Evolutionary conservation across 2,797 vertebrate genomes (phyloP), one percentile per base, ranked within the genome.

Genomic region (Platyrinchus mystaceus): DNA sequence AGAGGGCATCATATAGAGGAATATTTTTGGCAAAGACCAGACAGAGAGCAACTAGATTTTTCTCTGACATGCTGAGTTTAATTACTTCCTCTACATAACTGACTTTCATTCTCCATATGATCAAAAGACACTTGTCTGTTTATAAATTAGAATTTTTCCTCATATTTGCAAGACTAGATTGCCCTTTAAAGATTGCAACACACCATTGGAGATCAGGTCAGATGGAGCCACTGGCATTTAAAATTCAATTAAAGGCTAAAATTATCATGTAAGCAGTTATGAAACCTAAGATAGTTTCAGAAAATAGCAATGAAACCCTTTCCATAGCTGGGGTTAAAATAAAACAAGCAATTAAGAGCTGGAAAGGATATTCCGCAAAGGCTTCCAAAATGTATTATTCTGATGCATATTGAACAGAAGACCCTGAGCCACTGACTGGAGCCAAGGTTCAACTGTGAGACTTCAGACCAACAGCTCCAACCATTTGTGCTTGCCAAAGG

Each of bases 161-260:
- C 15, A 18, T 12, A 77, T 84, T 22, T 67, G 10, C 20, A 10
- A 74, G 34, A 55, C 37, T 77, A n/a, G 28, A 43, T 63, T 89
- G 82, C 21, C 73, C 49, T 81, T 77, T 50, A 55, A 80, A 84
- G 41, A 76, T 3, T 60, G 47, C 52, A 82, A 59, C 37, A 59
- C 56, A 16, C 41, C 70, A n/a, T 0, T 50, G 59, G 39, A 78
- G 58, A 86, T 46, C 56, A 62, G 80, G 73, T 81, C 77, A 90
- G 47, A 37, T 3, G 30, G 53, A 90, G 36, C 36, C 66, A 69
- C 26, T 84, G 62, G 52, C 85, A 88, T 86, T 88, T 81, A 83
- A 71, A 90, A 84, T 58, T 86, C 55, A 94, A 50, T 93, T 94
- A 90, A 71, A 87, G 18, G 20, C 37, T 69, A 84, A 70, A 92